Percentiles rank a stretch among this genome's conserved stretches.
Evolutionary conservation across 2,888 invertebrate genomes (phyloP).

Genomic region (Sylvicola fuscatus): DNA sequence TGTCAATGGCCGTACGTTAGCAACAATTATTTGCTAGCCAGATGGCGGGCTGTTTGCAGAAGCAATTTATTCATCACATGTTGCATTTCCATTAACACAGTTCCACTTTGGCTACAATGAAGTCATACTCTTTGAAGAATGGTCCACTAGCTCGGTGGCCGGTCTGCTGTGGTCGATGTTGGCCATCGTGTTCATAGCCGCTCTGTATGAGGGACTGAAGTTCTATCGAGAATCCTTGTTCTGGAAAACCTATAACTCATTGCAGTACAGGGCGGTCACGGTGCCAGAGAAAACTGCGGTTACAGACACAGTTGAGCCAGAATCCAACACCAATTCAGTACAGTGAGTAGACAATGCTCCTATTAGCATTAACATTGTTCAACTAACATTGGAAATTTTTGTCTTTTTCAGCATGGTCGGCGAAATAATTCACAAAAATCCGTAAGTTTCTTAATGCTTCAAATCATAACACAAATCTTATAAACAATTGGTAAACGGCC

Average conservation of each 20-base stretch:
- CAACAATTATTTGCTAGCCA: no score
- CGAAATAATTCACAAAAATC: slow-evolving; percentile 49
- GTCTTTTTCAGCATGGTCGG: slow-evolving; percentile 38
- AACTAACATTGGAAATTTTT: slow-evolving; percentile 12
- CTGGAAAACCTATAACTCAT: slow-evolving; percentile 69
- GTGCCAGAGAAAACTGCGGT: slow-evolving; percentile 46
- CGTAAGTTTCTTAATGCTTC: slow-evolving; percentile 32
- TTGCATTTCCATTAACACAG: slow-evolving; percentile 16
- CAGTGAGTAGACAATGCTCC: slow-evolving; percentile 38
- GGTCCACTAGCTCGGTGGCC: slow-evolving; percentile 52
- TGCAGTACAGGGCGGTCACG: slow-evolving; percentile 71
- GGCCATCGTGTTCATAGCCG: slow-evolving; percentile 77
- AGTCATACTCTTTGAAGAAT: slow-evolving; percentile 61
- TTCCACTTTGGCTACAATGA: slow-evolving; percentile 63
- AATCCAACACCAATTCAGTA: slow-evolving; percentile 20
- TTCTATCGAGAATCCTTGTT: slow-evolving; percentile 57
- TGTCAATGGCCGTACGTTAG: slow-evolving; percentile 23
- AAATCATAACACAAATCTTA: no score
- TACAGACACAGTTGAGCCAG: slow-evolving; percentile 14
- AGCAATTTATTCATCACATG: no score
- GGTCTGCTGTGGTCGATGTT: slow-evolving; percentile 79
- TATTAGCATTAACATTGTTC: not conserved
- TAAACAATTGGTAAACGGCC: no score
- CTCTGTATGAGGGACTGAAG: slow-evolving; percentile 76
- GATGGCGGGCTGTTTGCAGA: no score